phyloP scores from a whole-genome alignment of 2,797 vertebrate genomes.

The Microctenopoma steveboyesi region DNA sequence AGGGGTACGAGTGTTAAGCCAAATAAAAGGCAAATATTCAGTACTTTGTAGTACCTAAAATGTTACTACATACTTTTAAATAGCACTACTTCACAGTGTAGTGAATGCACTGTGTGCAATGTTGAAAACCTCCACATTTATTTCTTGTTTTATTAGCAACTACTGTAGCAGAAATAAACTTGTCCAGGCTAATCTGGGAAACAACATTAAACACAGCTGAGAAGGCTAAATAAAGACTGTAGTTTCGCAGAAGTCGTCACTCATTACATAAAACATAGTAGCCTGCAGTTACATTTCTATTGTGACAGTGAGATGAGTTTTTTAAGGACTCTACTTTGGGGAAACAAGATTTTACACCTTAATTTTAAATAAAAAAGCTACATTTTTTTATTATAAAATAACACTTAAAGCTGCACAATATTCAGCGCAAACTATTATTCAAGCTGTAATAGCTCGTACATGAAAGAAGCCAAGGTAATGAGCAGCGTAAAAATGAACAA shows the following conservation, averaged over 20 bases:
- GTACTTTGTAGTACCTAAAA: neutral
- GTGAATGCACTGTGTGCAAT: neutral
- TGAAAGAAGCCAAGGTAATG: slow-evolving; percentile 29
- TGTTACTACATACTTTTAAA: too few species aligned
- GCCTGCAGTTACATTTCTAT: slow-evolving; percentile 11
- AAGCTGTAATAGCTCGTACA: slow-evolving; percentile 10
- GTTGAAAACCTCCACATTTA: neutral
- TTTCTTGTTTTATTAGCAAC: slow-evolving; percentile 10
- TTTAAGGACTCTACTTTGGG: neutral
- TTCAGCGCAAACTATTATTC: neutral
- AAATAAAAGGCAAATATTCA: neutral
- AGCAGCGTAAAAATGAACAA: slow-evolving; percentile 30
- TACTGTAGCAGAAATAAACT: slow-evolving; percentile 15
- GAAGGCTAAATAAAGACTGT: slow-evolving; percentile 26
- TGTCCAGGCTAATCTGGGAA: slow-evolving; percentile 20
- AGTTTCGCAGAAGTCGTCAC: slow-evolving; percentile 4
- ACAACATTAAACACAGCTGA: slow-evolving; percentile 18
- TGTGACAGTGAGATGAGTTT: slow-evolving; percentile 11
- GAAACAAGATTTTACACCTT: neutral
- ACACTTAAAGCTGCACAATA: neutral
- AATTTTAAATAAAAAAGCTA: neutral
- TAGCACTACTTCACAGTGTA: too few species aligned
- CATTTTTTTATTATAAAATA: neutral
- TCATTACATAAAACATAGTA: slow-evolving; percentile 37
- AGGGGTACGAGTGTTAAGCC: too few species aligned